Conservation (phyloP, 1,140 invertebrate species). For the Odontomachus brunneus region DNA sequence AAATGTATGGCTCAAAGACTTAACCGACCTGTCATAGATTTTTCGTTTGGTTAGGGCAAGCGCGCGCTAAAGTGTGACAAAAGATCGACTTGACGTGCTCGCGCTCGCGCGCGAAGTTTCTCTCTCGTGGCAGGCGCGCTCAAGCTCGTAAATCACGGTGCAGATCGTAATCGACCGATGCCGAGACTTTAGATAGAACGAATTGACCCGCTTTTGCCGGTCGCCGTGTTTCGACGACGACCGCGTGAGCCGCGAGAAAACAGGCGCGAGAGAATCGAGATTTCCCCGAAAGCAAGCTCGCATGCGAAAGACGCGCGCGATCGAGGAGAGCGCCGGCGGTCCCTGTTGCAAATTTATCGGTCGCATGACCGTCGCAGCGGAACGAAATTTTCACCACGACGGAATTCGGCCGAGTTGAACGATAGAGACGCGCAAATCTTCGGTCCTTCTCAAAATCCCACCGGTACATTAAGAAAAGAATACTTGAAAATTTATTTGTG, state of each 20-base stretch:
- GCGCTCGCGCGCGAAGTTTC: slow-evolving; percentile 43
- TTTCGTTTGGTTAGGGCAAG: not conserved
- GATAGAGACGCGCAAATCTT: too few relatives aligned
- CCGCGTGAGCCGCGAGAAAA: not conserved
- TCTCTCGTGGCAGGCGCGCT: slow-evolving; percentile 42
- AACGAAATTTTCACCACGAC: too few relatives aligned
- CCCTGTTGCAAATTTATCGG: too few relatives aligned
- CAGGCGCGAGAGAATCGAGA: not conserved
- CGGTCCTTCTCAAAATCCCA: too few relatives aligned
- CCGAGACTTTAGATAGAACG: slow-evolving; percentile 52
- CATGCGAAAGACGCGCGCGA: not conserved
- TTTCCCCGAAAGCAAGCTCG: slow-evolving; percentile 21
- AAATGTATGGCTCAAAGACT: too few relatives aligned
- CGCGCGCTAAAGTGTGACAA: slow-evolving; percentile 57
- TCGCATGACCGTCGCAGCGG: not conserved
- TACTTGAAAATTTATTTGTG: too few relatives aligned
- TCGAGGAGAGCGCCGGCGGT: not conserved
- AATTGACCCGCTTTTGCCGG: slow-evolving; percentile 69
- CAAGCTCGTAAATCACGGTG: slow-evolving; percentile 63
- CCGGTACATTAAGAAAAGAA: too few relatives aligned
- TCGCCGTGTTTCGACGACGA: slow-evolving; percentile 42
- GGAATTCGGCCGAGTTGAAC: too few relatives aligned
- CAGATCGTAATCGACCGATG: slow-evolving; percentile 69
- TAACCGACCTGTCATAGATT: slow-evolving; percentile 38
- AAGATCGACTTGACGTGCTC: slow-evolving; percentile 36